Evolutionary conservation across 2,888 invertebrate species (phyloP).

Genomic region (Timema cristinae): DNA sequence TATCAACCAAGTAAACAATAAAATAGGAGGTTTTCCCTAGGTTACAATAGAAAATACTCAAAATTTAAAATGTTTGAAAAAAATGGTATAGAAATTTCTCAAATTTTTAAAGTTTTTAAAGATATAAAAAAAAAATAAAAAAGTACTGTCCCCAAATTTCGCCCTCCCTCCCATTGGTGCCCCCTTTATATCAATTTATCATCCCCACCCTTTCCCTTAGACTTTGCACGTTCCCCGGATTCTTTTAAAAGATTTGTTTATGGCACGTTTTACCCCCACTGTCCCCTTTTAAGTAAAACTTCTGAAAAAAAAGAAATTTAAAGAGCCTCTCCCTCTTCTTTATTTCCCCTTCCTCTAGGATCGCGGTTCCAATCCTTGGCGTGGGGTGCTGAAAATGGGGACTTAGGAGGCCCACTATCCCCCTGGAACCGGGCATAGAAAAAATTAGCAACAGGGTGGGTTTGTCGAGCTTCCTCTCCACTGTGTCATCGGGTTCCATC

Average conservation of each 20-base stretch:
- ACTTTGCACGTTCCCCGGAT: constrained; percentile 97
- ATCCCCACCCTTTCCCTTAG: constrained; percentile 90
- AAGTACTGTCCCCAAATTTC: constrained; percentile 64
- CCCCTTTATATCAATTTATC: constrained; percentile 80
- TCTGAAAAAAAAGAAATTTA: constrained; percentile 86
- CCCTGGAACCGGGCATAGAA: background rate
- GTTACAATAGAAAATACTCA: too few relatives aligned
- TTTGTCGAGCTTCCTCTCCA: constrained; percentile 55
- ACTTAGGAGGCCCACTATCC: constrained; percentile 46
- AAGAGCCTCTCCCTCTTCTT: constrained; percentile 83
- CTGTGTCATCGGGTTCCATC: constrained; percentile 71
- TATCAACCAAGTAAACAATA: too few relatives aligned
- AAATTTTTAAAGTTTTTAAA: too few relatives aligned
- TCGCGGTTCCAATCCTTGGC: constrained; percentile 86
- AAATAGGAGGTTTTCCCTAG: too few relatives aligned
- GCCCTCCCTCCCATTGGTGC: constrained; percentile 92
- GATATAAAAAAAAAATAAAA: too few relatives aligned
- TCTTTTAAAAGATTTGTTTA: constrained; percentile 98
- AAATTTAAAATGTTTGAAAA: too few relatives aligned
- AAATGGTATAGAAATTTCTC: too few relatives aligned
- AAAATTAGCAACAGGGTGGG: constrained; percentile 42
- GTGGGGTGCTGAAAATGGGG: constrained; percentile 59
- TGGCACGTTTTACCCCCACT: constrained; percentile 91
- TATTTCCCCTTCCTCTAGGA: constrained; percentile 72
- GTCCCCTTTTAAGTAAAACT: constrained; percentile 89